Conservation (phyloP, 2,888 invertebrate species). For the Napeogenes sylphis region DNA sequence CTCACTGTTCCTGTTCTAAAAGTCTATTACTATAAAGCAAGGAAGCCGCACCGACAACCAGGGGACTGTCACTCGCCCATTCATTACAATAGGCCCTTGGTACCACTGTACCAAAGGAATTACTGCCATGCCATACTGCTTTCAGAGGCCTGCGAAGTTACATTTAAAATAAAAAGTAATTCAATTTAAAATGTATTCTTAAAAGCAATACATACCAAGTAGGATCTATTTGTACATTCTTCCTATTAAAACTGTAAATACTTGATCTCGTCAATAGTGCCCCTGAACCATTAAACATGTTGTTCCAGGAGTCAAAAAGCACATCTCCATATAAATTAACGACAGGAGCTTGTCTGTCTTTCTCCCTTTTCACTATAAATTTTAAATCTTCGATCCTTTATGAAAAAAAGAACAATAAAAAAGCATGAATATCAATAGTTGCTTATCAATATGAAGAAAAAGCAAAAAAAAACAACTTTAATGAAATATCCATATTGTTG, state of each 20-base stretch:
- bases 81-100: conserved; percentile 43
- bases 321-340: conserved; percentile 47
- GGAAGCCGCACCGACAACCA: conserved; percentile 47
- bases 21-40: conserved; percentile 43
- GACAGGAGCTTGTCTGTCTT: conserved; percentile 43
- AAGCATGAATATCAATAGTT: conserved; percentile 10
- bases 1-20: conserved; percentile 52
- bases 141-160: conserved; percentile 50
- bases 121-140: conserved; percentile 60
- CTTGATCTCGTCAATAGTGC: conserved; percentile 38
- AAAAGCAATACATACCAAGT: conserved; percentile 47
- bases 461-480: too few relatives aligned
- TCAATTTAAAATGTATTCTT: not conserved
- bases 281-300: conserved; percentile 54
- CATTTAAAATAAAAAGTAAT: conserved; percentile 12
- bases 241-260: conserved; percentile 57
- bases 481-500: too few relatives aligned
- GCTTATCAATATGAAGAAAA: not conserved
- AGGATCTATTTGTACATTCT: conserved; percentile 52
- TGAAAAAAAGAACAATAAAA: conserved; percentile 9
- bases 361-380: conserved; percentile 37
- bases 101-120: conserved; percentile 36
- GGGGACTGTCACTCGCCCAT: conserved; percentile 46
- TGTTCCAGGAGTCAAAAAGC: conserved; percentile 58
- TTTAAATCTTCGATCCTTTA: conserved; percentile 44